phyloP scores from a whole-genome alignment of 2,113 vertebrate species.

The Zapornia atra region DNA sequence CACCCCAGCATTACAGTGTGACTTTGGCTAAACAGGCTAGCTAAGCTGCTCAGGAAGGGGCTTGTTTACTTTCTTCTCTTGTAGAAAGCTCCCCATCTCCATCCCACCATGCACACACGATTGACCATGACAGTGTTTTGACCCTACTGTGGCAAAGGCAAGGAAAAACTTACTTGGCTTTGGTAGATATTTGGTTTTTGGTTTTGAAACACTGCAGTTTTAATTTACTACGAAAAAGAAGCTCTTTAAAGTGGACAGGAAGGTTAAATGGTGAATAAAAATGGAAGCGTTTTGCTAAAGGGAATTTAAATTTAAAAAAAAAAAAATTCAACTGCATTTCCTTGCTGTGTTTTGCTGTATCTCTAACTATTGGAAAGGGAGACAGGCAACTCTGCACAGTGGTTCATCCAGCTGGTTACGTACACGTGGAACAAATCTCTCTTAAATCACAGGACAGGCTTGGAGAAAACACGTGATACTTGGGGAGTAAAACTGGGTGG shows the following conservation, averaged over 20 bases:
- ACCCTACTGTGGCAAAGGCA: background rate
- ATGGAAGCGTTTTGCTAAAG: background rate
- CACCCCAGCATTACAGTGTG: fast-evolving
- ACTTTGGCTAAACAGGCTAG: background rate
- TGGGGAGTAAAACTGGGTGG: background rate
- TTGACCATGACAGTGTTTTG: background rate
- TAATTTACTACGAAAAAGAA: background rate
- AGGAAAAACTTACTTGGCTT: background rate
- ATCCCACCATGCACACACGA: background rate
- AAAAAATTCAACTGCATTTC: background rate
- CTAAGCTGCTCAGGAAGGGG: background rate
- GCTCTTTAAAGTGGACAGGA: background rate
- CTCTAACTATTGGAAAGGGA: background rate
- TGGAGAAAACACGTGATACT: background rate
- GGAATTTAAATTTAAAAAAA: background rate
- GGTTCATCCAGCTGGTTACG: background rate
- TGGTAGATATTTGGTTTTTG: background rate
- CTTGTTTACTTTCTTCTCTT: background rate
- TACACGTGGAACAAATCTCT: background rate
- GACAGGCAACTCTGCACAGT: background rate
- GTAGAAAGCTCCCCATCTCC: background rate
- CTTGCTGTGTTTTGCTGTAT: background rate
- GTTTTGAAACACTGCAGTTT: background rate
- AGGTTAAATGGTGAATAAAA: background rate
- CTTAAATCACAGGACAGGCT: background rate